Conservation (phyloP, 2,888 invertebrate species). For the Notodonta dromedarius region DNA sequence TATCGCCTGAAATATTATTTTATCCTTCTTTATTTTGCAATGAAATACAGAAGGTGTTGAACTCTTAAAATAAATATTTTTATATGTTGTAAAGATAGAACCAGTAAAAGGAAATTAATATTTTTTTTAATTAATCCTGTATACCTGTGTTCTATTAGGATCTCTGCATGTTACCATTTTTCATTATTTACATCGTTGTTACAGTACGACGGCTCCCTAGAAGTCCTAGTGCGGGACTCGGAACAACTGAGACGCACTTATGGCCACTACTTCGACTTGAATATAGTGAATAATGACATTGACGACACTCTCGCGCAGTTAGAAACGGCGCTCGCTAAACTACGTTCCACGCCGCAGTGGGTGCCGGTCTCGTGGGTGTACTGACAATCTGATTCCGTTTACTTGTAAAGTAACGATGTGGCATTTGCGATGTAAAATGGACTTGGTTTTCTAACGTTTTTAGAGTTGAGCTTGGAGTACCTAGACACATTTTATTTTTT, state of each 20-base stretch:
- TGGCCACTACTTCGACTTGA: conserved; percentile 99
- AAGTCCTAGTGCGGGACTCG: conserved; percentile 97
- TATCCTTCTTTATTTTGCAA: no score
- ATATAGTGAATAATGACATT: conserved; percentile 99
- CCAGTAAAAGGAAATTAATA: no score
- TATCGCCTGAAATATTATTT: no score
- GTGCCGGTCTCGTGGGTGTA: conserved; percentile 99
- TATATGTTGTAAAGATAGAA: no score
- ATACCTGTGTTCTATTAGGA: no score
- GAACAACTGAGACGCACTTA: conserved; percentile 98
- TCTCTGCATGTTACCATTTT: not conserved
- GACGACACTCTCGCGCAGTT: conserved; percentile 98
- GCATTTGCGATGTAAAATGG: conserved; percentile 24
- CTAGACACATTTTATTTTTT: no score
- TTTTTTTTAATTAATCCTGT: no score
- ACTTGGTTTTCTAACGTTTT: conserved; percentile 27
- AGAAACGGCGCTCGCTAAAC: conserved; percentile 95
- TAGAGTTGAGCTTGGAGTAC: conserved; percentile 18
- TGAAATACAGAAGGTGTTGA: no score
- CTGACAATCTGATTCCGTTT: conserved; percentile 84
- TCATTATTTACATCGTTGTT: conserved; percentile 1
- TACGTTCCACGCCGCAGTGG: conserved; percentile 97
- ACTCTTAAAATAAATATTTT: no score
- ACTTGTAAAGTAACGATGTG: conserved; percentile 35
- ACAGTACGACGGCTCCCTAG: conserved; percentile 99